These are phyloP conservation scores for Ptiloglossa arizonensis DNA, from an alignment of 1,140 invertebrate species.

Conservation along the genomic window DNA sequence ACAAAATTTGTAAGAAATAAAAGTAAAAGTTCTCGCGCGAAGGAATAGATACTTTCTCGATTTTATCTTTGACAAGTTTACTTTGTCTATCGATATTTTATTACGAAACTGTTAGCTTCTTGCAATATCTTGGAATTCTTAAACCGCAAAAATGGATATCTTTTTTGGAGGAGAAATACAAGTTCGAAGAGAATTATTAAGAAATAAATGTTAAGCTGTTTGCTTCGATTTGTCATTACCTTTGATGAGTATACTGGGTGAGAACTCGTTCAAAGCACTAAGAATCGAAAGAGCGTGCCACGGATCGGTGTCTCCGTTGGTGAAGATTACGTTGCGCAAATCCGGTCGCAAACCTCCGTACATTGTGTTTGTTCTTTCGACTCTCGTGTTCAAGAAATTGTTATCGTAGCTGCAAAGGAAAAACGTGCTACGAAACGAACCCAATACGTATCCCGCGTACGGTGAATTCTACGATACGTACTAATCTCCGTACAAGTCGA, in stretches of 20 bases:
- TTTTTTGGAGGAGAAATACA: no score
- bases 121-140: no score
- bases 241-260: conserved; percentile 82
- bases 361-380: conserved; percentile 83
- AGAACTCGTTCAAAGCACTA: conserved; percentile 80
- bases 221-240: conserved; percentile 59
- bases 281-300: conserved; percentile 85
- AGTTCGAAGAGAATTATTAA: no score
- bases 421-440: not conserved
- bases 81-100: no score
- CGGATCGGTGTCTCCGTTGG: conserved; percentile 85
- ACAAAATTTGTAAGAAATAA: no score
- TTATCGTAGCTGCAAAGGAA: conserved; percentile 80
- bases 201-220: no score
- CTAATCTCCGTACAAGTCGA: conserved; percentile 84
- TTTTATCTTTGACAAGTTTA: no score
- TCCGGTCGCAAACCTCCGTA: conserved; percentile 84
- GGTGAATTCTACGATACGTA: conserved; percentile 67
- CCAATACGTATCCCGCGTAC: not conserved
- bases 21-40: no score
- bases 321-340: conserved; percentile 85
- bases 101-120: no score
- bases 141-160: no score
- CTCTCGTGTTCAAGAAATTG: conserved; percentile 78
- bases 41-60: no score